phyloP scores from a whole-genome alignment of 2,888 invertebrate genomes.

The Synergus itoensis region DNA sequence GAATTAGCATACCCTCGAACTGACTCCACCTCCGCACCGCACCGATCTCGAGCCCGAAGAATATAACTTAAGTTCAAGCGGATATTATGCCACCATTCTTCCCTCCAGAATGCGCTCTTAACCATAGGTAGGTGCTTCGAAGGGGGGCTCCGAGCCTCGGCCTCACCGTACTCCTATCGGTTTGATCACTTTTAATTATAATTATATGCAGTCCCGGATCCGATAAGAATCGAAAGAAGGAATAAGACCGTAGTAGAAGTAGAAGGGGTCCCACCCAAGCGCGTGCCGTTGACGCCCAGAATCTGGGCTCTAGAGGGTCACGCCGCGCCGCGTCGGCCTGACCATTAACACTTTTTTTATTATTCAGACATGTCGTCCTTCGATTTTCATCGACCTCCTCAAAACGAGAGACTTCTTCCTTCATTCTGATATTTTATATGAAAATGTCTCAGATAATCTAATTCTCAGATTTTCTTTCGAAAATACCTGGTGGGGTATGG shows the following conservation, averaged over 20 bases:
- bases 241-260: constrained; percentile 54
- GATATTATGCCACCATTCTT: constrained; percentile 77
- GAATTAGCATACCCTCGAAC: constrained; percentile 76
- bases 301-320: constrained; percentile 56
- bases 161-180: constrained; percentile 65
- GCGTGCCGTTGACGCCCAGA: constrained; percentile 76
- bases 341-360: constrained; percentile 58
- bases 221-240: constrained; percentile 66
- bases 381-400: constrained; percentile 18
- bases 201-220: constrained; percentile 74
- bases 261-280: constrained; percentile 72
- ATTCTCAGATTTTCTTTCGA: no score
- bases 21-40: constrained; percentile 76
- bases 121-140: constrained; percentile 70
- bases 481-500: no score
- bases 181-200: constrained; percentile 77
- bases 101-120: constrained; percentile 70
- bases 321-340: constrained; percentile 56
- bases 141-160: constrained; percentile 59
- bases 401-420: constrained; percentile 11
- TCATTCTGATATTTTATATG: neutral
- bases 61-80: constrained; percentile 76
- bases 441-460: no score
- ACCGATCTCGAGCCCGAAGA: constrained; percentile 69
- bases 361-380: constrained; percentile 23